These are phyloP conservation scores for Liodrosophila aerea DNA, from an alignment of 2,888 invertebrate genomes.

Conservation along the genomic window DNA sequence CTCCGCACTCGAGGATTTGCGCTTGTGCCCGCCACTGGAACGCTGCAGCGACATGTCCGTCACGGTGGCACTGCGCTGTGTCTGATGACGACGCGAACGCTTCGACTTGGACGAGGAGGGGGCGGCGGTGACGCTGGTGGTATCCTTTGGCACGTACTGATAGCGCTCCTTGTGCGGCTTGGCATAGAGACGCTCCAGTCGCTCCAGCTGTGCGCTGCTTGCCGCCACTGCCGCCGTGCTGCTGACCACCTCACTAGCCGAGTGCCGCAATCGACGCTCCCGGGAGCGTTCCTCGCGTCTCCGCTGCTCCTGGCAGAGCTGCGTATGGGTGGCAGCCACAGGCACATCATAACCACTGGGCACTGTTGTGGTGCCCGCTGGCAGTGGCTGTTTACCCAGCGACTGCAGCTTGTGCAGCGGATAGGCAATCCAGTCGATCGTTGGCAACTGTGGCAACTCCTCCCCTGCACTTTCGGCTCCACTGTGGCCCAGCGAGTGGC, in stretches of 20 bases:
- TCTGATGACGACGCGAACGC: slow-evolving; percentile 82
- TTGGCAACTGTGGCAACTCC: slow-evolving; percentile 49
- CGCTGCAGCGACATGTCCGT: slow-evolving; percentile 81
- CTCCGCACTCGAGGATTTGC: slow-evolving; percentile 82
- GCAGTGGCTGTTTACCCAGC: slow-evolving; percentile 72
- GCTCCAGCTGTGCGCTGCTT: too few species aligned
- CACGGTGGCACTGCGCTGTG: slow-evolving; percentile 82
- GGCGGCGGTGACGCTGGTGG: too few species aligned
- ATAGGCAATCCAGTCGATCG: slow-evolving; percentile 81
- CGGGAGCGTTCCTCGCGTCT: slow-evolving; percentile 71
- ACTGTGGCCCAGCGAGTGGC: slow-evolving; percentile 81
- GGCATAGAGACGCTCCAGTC: slow-evolving; percentile 79
- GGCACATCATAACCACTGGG: slow-evolving; percentile 68
- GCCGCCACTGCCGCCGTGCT: slow-evolving; percentile 47
- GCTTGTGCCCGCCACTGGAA: slow-evolving; percentile 67
- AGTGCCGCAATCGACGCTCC: slow-evolving; percentile 80
- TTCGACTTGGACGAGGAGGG: slow-evolving; percentile 58
- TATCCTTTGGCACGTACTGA: slow-evolving; percentile 81
- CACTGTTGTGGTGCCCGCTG: slow-evolving; percentile 29
- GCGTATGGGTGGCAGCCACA: slow-evolving; percentile 46
- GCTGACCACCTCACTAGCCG: slow-evolving; percentile 81
- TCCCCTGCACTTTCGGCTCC: slow-evolving; percentile 77
- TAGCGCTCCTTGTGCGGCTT: slow-evolving; percentile 81
- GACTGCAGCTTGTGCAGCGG: slow-evolving; percentile 80
- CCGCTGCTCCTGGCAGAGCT: slow-evolving; percentile 50